Evolutionary conservation across 1,140 invertebrate genomes (phyloP).

Genomic region (Eueides isabella): DNA sequence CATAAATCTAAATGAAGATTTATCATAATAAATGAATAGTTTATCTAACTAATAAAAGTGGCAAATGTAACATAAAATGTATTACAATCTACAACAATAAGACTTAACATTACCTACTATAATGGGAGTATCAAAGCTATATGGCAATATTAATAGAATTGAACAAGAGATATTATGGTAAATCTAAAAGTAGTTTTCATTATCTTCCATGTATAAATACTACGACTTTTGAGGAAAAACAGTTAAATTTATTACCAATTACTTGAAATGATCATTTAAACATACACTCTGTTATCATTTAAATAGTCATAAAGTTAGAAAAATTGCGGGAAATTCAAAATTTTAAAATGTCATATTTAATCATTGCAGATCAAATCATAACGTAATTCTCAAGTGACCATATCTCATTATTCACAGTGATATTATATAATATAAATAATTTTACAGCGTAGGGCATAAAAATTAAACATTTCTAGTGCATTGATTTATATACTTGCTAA

Average conservation of each 20-base stretch:
- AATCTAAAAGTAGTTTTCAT: constrained; percentile 13
- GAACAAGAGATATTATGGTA: constrained; percentile 15
- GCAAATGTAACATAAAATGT: no score
- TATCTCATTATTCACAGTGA: background rate
- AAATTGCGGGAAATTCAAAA: constrained; percentile 27
- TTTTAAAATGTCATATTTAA: background rate
- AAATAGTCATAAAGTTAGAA: background rate
- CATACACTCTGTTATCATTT: background rate
- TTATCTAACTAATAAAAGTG: no score
- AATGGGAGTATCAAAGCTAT: background rate
- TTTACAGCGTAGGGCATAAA: background rate
- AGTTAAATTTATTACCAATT: background rate
- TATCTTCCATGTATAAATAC: background rate
- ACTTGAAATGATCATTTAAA: background rate
- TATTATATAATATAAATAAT: background rate
- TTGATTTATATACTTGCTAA: no score
- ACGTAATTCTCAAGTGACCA: background rate
- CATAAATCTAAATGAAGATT: no score
- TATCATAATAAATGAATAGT: no score
- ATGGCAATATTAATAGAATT: constrained; percentile 17
- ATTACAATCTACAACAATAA: no score
- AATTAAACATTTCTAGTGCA: no score
- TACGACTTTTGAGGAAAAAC: background rate
- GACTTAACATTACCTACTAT: background rate
- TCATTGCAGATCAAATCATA: background rate